Conservation (phyloP, 2,888 invertebrate species). For the Leptopterna dolabrata region DNA sequence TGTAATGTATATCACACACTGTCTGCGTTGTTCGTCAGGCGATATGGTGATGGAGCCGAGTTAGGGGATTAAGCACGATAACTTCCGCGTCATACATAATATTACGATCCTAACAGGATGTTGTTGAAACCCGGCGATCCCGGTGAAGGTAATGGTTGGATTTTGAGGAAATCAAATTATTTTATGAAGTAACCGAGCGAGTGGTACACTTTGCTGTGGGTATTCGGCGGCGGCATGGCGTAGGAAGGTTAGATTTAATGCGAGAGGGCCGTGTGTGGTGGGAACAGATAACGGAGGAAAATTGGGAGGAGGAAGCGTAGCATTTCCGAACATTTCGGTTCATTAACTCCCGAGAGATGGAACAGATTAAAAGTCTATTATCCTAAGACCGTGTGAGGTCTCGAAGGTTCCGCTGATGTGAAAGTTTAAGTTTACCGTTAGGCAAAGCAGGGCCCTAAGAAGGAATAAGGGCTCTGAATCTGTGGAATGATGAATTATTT, state of each 20-base stretch:
- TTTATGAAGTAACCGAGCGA: neutral
- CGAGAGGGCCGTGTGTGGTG: neutral
- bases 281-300: neutral
- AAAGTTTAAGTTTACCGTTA: neutral
- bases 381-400: neutral
- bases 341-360: conserved; percentile 27
- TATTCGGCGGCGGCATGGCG: neutral
- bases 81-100: neutral
- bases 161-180: neutral
- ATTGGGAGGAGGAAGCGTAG: neutral
- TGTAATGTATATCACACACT: too few species aligned
- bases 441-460: too few species aligned
- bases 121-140: neutral
- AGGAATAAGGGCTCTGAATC: too few species aligned
- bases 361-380: conserved; percentile 43
- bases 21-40: too few species aligned
- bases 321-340: conserved; percentile 20
- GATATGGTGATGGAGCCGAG: neutral
- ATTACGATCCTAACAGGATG: neutral
- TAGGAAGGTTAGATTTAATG: neutral
- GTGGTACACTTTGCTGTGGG: neutral
- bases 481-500: neutral
- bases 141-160: neutral
- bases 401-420: neutral
- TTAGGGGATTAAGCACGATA: neutral